Percentiles rank a stretch among this genome's conserved stretches.
Evolutionary conservation across 2,888 invertebrate genomes (phyloP).

Genomic region (Apodemia zela): DNA sequence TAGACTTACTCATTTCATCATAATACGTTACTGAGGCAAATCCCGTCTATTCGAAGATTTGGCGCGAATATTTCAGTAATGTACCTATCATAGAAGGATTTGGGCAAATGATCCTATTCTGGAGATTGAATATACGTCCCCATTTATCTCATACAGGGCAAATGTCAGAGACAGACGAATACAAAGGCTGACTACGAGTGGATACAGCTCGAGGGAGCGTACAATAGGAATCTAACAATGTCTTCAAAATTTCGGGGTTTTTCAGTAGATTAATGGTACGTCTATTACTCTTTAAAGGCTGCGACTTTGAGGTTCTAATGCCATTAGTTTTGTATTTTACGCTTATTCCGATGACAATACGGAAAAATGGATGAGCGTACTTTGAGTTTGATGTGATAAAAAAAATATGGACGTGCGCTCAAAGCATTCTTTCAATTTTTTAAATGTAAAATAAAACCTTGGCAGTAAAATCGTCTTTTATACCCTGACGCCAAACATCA

Average conservation of each 20-base stretch:
- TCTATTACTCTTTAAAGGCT: slow-evolving; percentile 31
- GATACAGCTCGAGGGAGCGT: slow-evolving; percentile 45
- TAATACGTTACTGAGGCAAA: slow-evolving; percentile 1
- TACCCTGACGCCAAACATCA: too few relatives aligned
- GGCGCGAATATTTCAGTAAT: slow-evolving; percentile 6
- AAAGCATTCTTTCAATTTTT: too few relatives aligned
- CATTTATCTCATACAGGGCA: slow-evolving; percentile 64
- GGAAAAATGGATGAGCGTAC: not conserved
- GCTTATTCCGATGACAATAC: not conserved
- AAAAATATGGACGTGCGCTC: too few relatives aligned
- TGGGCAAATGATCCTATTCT: slow-evolving; percentile 41
- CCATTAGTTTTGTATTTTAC: slow-evolving; percentile 17
- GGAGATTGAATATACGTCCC: slow-evolving; percentile 58
- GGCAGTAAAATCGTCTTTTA: too few relatives aligned
- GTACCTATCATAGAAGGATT: slow-evolving; percentile 21
- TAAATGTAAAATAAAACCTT: too few relatives aligned
- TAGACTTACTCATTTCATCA: slow-evolving; percentile 7
- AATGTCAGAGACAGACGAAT: slow-evolving; percentile 59
- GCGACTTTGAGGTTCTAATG: slow-evolving; percentile 10
- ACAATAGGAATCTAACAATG: slow-evolving; percentile 44
- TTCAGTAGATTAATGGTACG: slow-evolving; percentile 32
- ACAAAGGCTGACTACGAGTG: slow-evolving; percentile 64
- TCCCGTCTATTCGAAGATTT: not conserved
- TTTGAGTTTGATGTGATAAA: not conserved
- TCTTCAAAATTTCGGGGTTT: slow-evolving; percentile 34